Evolutionary conservation across 2,113 vertebrate genomes (phyloP).

Genomic region (Eudyptes chrysolophus): DNA sequence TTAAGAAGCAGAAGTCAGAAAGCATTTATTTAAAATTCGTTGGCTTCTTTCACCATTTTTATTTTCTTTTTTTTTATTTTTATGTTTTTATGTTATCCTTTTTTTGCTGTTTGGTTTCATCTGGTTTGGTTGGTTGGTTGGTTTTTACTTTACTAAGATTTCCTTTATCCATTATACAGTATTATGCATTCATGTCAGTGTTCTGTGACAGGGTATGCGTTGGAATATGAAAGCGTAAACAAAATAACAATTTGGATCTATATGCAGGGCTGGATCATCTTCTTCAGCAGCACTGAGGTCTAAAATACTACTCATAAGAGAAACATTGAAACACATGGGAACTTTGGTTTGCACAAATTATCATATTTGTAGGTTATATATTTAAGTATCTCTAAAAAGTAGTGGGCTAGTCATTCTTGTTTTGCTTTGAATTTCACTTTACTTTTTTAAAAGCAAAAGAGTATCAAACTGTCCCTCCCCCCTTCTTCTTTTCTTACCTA

Average conservation of each 20-base stretch:
- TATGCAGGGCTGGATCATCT: not conserved
- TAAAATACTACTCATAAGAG: not conserved
- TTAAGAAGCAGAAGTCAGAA: not conserved
- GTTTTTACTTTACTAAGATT: not conserved
- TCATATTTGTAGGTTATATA: not conserved
- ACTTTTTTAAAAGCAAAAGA: not conserved
- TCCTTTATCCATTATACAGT: not conserved
- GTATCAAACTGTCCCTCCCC: not conserved
- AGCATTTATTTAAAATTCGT: not conserved
- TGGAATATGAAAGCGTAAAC: not conserved
- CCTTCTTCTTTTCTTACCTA: not conserved
- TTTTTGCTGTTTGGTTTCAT: not conserved
- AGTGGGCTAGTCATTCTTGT: not conserved
- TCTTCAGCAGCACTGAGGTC: not conserved
- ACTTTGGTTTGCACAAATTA: not conserved
- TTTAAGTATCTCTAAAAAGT: not conserved
- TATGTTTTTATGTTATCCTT: not conserved
- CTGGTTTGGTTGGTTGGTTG: rapidly evolving
- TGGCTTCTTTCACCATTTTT: not conserved
- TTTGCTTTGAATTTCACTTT: not conserved
- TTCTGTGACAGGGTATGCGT: not conserved
- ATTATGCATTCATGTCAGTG: not conserved
- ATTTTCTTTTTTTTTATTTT: not conserved
- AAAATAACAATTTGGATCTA: not conserved
- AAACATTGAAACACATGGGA: not conserved